Conservation (phyloP, 2,113 vertebrate genomes). For the Coregonus clupeaformis region DNA sequence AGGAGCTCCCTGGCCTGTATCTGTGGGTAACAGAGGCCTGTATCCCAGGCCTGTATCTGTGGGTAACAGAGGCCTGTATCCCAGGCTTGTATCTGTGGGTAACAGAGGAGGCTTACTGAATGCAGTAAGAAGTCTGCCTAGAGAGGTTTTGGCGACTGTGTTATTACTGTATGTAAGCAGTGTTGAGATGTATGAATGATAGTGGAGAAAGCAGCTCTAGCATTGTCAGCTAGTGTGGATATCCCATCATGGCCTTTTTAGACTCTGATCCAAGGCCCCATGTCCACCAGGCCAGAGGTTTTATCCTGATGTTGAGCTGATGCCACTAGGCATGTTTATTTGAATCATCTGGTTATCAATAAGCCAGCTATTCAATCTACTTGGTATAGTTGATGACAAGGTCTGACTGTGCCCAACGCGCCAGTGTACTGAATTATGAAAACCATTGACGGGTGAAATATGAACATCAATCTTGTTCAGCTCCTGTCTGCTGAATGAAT, state of each 20-base stretch:
- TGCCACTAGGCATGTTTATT: constrained; percentile 10
- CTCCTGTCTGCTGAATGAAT: constrained; percentile 61
- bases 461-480: constrained; percentile 65
- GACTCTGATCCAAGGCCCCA: neutral
- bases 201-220: neutral
- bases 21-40: neutral
- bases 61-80: neutral
- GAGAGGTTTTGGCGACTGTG: neutral
- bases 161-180: too few relatives aligned
- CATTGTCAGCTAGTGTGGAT: neutral
- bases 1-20: neutral
- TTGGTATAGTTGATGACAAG: constrained; percentile 49
- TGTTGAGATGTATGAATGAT: neutral
- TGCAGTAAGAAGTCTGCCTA: neutral
- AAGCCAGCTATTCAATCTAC: constrained; percentile 37
- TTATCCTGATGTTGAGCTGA: constrained; percentile 13
- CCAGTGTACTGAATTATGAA: constrained; percentile 56
- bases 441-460: constrained; percentile 66
- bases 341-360: constrained; percentile 41
- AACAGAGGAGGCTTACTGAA: neutral
- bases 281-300: neutral
- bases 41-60: neutral
- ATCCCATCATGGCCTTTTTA: neutral
- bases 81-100: neutral
- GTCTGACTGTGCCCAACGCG: constrained; percentile 46